Percentiles rank a stretch among this genome's conserved stretches.
phyloP scores from a whole-genome alignment of 2,113 vertebrate species.

The Noctilio leporinus region DNA sequence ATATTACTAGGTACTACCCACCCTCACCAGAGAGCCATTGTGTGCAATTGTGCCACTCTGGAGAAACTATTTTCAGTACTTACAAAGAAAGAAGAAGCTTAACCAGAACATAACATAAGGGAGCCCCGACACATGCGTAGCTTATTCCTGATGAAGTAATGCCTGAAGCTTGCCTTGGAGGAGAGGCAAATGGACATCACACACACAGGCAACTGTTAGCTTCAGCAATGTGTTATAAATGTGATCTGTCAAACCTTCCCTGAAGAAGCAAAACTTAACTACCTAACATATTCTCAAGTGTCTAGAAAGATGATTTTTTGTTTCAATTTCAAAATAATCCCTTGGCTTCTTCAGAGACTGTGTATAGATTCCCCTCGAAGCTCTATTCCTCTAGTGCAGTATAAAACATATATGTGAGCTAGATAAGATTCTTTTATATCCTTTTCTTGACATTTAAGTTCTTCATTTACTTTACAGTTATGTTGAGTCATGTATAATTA shows the following conservation, averaged over 20 bases:
- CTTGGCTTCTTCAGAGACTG: neutral
- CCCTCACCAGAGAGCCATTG: rapidly evolving
- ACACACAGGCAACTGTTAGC: neutral
- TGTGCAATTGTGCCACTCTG: neutral
- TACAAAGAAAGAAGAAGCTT: neutral
- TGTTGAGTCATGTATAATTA: conserved; percentile 37
- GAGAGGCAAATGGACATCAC: neutral
- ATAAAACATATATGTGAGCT: neutral
- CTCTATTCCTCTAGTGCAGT: neutral
- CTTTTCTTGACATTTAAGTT: neutral
- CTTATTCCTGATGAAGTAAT: neutral
- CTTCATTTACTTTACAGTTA: neutral
- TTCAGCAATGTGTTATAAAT: neutral
- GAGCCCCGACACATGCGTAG: neutral
- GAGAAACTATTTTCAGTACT: neutral
- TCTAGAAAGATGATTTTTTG: neutral
- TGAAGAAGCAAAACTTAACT: conserved; percentile 31
- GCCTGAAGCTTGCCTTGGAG: neutral
- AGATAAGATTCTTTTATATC: neutral
- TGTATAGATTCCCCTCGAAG: neutral
- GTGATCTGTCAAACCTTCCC: neutral
- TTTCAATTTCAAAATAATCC: neutral
- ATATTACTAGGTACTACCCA: neutral
- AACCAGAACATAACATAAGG: neutral
- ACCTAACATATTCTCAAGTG: neutral